These are phyloP conservation scores for Brachypalpus laphriformis DNA, from an alignment of 2,888 invertebrate species.

Conservation along the genomic window DNA sequence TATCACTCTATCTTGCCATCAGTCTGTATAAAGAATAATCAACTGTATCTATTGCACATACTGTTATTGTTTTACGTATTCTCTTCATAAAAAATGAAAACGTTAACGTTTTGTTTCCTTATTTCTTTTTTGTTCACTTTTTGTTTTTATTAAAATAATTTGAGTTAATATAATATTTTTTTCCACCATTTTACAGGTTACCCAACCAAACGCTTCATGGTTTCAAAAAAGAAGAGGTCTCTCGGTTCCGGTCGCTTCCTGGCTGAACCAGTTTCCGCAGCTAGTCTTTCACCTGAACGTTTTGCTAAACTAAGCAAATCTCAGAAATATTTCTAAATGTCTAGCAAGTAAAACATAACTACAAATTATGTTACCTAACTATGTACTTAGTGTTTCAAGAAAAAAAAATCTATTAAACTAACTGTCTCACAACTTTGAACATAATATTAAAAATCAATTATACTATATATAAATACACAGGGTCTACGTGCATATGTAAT, in stretches of 20 bases:
- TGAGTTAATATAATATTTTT: not conserved
- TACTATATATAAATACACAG: slow-evolving; percentile 49
- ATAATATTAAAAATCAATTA: slow-evolving; percentile 50
- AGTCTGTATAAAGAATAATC: too few species aligned
- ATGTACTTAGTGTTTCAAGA: slow-evolving; percentile 20
- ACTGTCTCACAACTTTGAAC: slow-evolving; percentile 6
- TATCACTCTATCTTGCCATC: too few species aligned
- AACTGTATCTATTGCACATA: too few species aligned
- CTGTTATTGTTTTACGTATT: too few species aligned
- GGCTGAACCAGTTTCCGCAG: slow-evolving; percentile 76
- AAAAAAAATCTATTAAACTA: not conserved
- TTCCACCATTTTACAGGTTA: slow-evolving; percentile 76
- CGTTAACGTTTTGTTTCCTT: not conserved
- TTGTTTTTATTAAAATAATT: not conserved
- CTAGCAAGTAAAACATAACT: slow-evolving; percentile 8
- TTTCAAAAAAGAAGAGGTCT: slow-evolving; percentile 82
- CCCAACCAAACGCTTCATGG: slow-evolving; percentile 81
- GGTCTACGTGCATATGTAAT: slow-evolving; percentile 30
- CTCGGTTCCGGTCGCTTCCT: slow-evolving; percentile 77
- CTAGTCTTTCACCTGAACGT: slow-evolving; percentile 76
- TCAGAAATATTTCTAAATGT: slow-evolving; percentile 79
- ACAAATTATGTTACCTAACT: slow-evolving; percentile 36
- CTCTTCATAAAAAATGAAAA: too few species aligned
- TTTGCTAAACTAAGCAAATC: slow-evolving; percentile 77
- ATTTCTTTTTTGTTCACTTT: not conserved